Base-by-base conservation (phyloP, 2,113 vertebrate genomes). In the Sphyrna mokarran region DNA sequence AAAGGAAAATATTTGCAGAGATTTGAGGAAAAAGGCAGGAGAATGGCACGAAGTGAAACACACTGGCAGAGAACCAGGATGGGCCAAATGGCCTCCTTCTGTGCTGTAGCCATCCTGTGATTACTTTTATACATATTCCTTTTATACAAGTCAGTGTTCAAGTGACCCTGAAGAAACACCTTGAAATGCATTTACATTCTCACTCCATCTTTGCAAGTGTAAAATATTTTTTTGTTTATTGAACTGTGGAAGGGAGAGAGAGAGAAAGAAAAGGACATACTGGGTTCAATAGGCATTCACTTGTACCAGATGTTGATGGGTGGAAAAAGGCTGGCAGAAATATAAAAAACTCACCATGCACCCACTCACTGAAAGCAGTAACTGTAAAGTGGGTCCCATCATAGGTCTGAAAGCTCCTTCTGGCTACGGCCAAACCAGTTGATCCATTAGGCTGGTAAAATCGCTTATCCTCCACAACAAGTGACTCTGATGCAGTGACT, bases 351-450 rank as follows among this genome's bases (percentile, higher is more conserved):
- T 95, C 48, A 97, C 96, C 96, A 96, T 97, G 97, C 86, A 96
- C 96, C 96, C 97, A 97, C 18, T 96, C 96, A 0, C 96, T 96
- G 96, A 96, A 97, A 86, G 97, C 96, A 16, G 96, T 89, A 18
- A 97, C 96, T 22, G 96, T 96, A 16, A 97, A 97, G 26, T 63
- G 0, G 43, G 95, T 94, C 26, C 97, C 91, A 0, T 97, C 95
- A 0, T 96, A 96, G 1, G 96, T 96, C 93, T 97, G 96, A 93
- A 97, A 97, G 23, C 96, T 95, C 96, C 96, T 96, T 3, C 89
- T 93, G 78, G 96, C 96, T 0, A 70, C 22, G 1, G 96, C 97
- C 85, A 97, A 43, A 3, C 94, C 96, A 0, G 96, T 96, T 0
- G 96, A 96, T 5, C 97, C 96, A 0, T 69, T 97, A 54, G 95